phyloP scores from a whole-genome alignment of 2,113 vertebrate species.

The Rana temporaria region DNA sequence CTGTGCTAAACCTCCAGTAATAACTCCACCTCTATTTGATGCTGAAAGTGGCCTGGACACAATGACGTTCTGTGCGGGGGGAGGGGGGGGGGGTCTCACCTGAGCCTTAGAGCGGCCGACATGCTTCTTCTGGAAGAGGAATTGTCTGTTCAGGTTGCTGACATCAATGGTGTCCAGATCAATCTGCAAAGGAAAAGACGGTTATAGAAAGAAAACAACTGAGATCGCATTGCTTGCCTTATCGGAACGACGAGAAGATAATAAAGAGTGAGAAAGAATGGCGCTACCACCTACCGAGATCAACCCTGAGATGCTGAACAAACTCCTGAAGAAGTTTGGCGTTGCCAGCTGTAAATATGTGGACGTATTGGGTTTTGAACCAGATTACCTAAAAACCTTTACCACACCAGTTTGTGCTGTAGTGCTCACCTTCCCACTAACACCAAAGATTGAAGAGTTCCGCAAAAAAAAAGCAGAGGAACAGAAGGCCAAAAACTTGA shows the following conservation, averaged over 20 bases:
- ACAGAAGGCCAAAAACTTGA: constrained; percentile 75
- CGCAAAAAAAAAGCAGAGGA: constrained; percentile 86
- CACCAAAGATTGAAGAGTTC: constrained; percentile 93
- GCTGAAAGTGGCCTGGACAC: no score
- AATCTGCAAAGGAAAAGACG: constrained; percentile 82
- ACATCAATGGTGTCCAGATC: constrained; percentile 98
- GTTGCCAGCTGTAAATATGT: constrained; percentile 86
- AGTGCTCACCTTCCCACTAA: constrained; percentile 93
- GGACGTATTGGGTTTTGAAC: constrained; percentile 91
- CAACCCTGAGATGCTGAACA: no score
- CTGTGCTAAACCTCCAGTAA: no score
- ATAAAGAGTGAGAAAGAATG: no score
- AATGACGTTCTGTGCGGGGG: neutral
- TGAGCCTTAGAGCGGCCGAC: constrained; percentile 97
- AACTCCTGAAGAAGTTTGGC: constrained; percentile 85
- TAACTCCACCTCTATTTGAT: no score
- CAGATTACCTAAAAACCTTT: constrained; percentile 80
- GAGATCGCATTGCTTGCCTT: no score
- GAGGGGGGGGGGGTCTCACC: constrained; percentile 68
- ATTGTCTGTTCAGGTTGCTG: constrained; percentile 98
- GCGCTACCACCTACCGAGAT: no score
- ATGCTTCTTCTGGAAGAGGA: constrained; percentile 98
- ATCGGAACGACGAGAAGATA: no score
- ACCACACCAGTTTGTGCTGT: constrained; percentile 85
- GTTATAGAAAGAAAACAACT: no score